Evolutionary conservation across 1,140 invertebrate genomes (phyloP), one percentile per base, ranked within the genome.

Genomic region (Drosophila lini): DNA sequence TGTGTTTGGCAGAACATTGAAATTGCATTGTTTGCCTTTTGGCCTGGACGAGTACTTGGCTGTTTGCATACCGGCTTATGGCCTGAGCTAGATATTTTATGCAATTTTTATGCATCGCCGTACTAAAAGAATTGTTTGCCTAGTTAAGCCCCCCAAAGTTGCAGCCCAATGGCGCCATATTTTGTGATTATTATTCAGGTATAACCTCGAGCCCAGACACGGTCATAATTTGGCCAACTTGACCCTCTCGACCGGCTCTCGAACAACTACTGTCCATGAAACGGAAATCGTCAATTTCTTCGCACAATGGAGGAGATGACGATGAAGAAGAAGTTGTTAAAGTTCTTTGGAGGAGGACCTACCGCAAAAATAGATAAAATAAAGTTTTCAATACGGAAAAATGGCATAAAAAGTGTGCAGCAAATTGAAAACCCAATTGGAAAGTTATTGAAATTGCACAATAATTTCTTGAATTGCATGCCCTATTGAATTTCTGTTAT

Each of bases 391-490:
- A 41, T 50, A 53, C 48, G 48, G 34, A 42, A 41, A 68, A 65
- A 58, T n/a, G 22, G 36, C 28, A 53, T 38, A 82, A 75, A 81
- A 89, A 89, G 84, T 83, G 84, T 88, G 83, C 80, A 83, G 77
- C 81, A 88, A 88, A 88, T 85, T 75, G 84, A 89, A 89, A 89
- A 89, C 78, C 85, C 84, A 89, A 89, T 89, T 89, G 84, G 89
- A 73, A 89, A 89, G 84, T 89, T 89, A 89, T 89, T 89, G 84
- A 89, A 89, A 89, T 89, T 89, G 80, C 84, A 89, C 84, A 89
- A 89, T 84, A 89, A 89, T 89, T 89, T 89, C 84, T 81, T 81
- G 70, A 89, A 89, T 89, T 89, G 84, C 80, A 89, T 89, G 84
- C 84, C 65, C 84, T 89, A 89, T 89, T 89, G 84, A 89, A 89